A percentile compares a stretch with the other conserved stretches of the same genome.
Evolutionary conservation across 2,888 invertebrate genomes (phyloP).

Genomic region (Copidosoma aretas): DNA sequence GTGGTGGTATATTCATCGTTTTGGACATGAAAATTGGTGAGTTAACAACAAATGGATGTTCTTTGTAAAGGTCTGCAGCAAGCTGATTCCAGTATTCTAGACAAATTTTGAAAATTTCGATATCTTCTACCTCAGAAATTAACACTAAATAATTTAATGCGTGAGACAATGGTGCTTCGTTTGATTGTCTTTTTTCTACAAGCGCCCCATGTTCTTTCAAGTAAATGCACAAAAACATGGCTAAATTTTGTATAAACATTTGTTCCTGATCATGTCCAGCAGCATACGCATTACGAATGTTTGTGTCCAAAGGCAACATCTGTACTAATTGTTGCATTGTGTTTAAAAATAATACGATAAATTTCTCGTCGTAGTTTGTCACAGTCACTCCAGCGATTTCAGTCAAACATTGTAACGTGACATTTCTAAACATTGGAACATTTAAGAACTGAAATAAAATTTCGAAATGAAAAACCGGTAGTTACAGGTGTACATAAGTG

Average conservation of each 20-base stretch:
- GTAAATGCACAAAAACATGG: constrained; percentile 95
- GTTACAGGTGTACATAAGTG: neutral
- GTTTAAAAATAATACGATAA: constrained; percentile 86
- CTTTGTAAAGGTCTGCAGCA: constrained; percentile 89
- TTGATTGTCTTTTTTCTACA: constrained; percentile 81
- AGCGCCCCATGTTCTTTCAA: constrained; percentile 94
- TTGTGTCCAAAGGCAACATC: constrained; percentile 90
- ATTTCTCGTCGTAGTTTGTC: constrained; percentile 91
- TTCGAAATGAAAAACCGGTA: neutral
- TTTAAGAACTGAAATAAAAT: constrained; percentile 79
- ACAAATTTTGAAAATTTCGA: constrained; percentile 99
- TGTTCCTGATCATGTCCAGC: constrained; percentile 95
- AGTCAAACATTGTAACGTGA: constrained; percentile 96
- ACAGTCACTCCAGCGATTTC: constrained; percentile 95
- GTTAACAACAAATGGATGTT: constrained; percentile 74
- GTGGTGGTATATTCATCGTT: constrained; percentile 63
- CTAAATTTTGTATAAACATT: constrained; percentile 97
- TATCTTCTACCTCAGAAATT: constrained; percentile 98
- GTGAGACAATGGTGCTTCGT: constrained; percentile 79
- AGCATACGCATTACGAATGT: constrained; percentile 93
- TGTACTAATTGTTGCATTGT: constrained; percentile 91
- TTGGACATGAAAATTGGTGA: constrained; percentile 60
- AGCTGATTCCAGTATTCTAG: constrained; percentile 98
- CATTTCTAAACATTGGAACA: constrained; percentile 97
- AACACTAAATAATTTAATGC: constrained; percentile 86